Percentiles rank a stretch among this genome's conserved stretches.
phyloP scores from a whole-genome alignment of 1,140 invertebrate genomes.

The Alviniconcha marisindica region DNA sequence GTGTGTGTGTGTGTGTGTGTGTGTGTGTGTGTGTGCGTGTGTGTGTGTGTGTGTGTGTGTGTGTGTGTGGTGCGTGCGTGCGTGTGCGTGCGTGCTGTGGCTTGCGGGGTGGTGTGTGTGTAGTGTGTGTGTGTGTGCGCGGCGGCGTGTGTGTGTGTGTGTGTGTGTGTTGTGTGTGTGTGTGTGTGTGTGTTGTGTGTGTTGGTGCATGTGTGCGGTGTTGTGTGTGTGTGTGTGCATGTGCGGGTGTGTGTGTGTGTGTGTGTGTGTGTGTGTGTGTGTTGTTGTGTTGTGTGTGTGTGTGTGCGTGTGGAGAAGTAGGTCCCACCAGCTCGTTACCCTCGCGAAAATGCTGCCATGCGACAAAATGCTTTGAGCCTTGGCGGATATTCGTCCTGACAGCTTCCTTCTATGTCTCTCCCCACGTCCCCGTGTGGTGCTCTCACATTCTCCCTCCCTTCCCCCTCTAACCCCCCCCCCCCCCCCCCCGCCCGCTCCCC shows the following conservation, averaged over 20 bases:
- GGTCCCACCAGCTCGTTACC: neutral
- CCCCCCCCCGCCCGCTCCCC: neutral
- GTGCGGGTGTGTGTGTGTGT: too few species aligned
- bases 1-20: neutral
- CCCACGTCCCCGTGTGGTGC: neutral
- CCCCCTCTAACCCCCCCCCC: neutral
- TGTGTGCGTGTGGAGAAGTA: neutral
- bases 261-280: neutral
- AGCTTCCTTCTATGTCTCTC: neutral
- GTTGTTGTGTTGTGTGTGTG: neutral
- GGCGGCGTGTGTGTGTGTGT: neutral
- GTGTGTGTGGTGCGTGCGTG: neutral
- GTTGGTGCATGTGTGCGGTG: neutral
- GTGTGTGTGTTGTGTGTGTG: neutral
- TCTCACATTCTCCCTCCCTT: neutral
- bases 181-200: neutral
- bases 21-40: neutral
- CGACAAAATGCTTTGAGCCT: neutral
- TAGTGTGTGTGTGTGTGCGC: neutral
- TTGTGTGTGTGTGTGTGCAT: conserved; percentile 5
- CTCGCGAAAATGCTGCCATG: neutral
- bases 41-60: neutral
- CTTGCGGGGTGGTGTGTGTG: too few species aligned
- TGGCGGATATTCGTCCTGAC: neutral
- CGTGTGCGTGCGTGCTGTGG: neutral